Percentiles rank a stretch among this genome's conserved stretches.
These are phyloP conservation scores for Stenurella melanura DNA, from an alignment of 2,888 invertebrate species.

Conservation along the genomic window DNA sequence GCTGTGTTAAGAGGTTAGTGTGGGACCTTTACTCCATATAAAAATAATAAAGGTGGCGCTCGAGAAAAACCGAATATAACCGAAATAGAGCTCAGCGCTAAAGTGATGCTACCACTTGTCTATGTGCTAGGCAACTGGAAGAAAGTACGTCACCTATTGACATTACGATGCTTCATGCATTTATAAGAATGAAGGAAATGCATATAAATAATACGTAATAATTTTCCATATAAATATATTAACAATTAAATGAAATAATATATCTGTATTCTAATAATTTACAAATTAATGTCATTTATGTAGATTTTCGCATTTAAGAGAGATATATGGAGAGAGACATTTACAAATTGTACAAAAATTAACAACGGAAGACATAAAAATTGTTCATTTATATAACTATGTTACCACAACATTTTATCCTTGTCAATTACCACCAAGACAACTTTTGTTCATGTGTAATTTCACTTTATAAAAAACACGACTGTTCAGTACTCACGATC, in stretches of 20 bases:
- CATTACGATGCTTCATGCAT: too few relatives aligned
- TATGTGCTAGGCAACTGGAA: too few relatives aligned
- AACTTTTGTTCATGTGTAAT: neutral
- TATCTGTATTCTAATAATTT: constrained; percentile 8
- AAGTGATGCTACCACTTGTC: too few relatives aligned
- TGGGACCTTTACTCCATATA: too few relatives aligned
- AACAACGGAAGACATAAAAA: constrained; percentile 24
- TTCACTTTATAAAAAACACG: constrained; percentile 15
- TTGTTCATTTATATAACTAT: constrained; percentile 13
- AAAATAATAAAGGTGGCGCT: too few relatives aligned
- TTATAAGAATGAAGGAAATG: neutral
- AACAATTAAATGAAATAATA: constrained; percentile 18
- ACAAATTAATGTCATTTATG: constrained; percentile 13
- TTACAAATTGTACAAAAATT: constrained; percentile 24
- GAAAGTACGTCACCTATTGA: too few relatives aligned
- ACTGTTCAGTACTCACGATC: constrained; percentile 3
- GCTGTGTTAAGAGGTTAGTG: too few relatives aligned
- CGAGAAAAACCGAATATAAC: too few relatives aligned
- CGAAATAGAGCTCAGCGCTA: too few relatives aligned
- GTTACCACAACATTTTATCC: constrained; percentile 17
- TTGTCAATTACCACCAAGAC: constrained; percentile 9
- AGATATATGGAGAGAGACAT: neutral
- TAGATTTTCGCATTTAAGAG: neutral
- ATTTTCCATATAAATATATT: constrained; percentile 12
- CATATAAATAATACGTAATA: neutral